A percentile compares a stretch with the other conserved stretches of the same genome.
Evolutionary conservation across 2,888 invertebrate genomes (phyloP).

Genomic region (Oasisia sp.): DNA sequence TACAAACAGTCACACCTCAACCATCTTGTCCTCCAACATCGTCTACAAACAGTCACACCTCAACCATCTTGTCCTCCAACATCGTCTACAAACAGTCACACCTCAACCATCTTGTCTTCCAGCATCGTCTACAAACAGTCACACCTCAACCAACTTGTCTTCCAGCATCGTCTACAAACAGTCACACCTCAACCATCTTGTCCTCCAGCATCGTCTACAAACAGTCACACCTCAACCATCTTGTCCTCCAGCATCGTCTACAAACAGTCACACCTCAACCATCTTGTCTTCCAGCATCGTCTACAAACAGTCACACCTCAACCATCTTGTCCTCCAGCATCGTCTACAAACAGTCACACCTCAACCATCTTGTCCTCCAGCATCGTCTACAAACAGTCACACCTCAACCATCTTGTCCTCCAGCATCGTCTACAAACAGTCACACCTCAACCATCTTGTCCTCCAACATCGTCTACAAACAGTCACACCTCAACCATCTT

Average conservation of each 20-base stretch:
- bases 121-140: too few relatives aligned
- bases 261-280: neutral
- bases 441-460: too few relatives aligned
- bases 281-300: too few relatives aligned
- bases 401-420: conserved; percentile 78
- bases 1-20: conserved; percentile 53
- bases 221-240: conserved; percentile 60
- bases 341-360: conserved; percentile 68
- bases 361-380: too few relatives aligned
- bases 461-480: too few relatives aligned
- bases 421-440: conserved; percentile 78
- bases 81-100: conserved; percentile 73
- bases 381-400: too few relatives aligned
- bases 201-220: too few relatives aligned
- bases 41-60: too few relatives aligned
- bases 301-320: too few relatives aligned
- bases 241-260: conserved; percentile 91
- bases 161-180: conserved; percentile 81
- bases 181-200: too few relatives aligned
- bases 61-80: conserved; percentile 67
- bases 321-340: conserved; percentile 88
- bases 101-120: too few relatives aligned
- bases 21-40: too few relatives aligned
- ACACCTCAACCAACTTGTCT: conserved; percentile 74
- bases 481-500: conserved; percentile 70